Percentiles rank a stretch among this genome's conserved stretches.
Evolutionary conservation across 2,888 invertebrate species (phyloP).

Genomic region (Drosophila putrida): DNA sequence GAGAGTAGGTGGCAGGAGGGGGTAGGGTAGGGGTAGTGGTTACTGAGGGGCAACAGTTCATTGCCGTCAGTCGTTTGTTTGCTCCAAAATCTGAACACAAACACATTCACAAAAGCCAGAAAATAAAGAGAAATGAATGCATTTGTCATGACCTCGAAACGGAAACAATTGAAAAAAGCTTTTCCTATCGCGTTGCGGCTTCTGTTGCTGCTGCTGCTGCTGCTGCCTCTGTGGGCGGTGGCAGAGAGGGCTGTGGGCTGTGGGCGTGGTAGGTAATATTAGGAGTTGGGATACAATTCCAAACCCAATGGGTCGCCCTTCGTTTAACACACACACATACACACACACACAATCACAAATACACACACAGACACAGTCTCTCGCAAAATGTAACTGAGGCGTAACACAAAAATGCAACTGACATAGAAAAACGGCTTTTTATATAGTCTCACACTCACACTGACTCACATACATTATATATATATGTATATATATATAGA

Average conservation of each 20-base stretch:
- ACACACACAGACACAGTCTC: background rate
- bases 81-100: conserved; percentile 54
- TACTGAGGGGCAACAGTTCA: conserved; percentile 63
- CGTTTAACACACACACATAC: conserved; percentile 23
- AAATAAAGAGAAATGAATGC: conserved; percentile 74
- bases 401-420: conserved; percentile 76
- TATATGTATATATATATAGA: background rate
- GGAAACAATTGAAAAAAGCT: conserved; percentile 81
- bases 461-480: conserved; percentile 8
- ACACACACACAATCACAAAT: conserved; percentile 15
- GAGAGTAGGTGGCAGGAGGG: too few species aligned
- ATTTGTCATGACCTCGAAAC: conserved; percentile 81
- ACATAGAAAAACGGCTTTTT: conserved; percentile 76
- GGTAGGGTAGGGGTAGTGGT: background rate
- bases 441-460: conserved; percentile 39
- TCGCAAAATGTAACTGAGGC: conserved; percentile 59
- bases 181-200: conserved; percentile 72
- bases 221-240: background rate
- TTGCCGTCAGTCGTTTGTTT: conserved; percentile 70
- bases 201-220: conserved; percentile 25
- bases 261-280: conserved; percentile 1
- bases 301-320: conserved; percentile 26
- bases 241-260: background rate
- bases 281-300: conserved; percentile 13
- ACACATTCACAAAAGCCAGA: conserved; percentile 31